phyloP scores from a whole-genome alignment of 2,797 vertebrate genomes.

The Anguilla megastoma region DNA sequence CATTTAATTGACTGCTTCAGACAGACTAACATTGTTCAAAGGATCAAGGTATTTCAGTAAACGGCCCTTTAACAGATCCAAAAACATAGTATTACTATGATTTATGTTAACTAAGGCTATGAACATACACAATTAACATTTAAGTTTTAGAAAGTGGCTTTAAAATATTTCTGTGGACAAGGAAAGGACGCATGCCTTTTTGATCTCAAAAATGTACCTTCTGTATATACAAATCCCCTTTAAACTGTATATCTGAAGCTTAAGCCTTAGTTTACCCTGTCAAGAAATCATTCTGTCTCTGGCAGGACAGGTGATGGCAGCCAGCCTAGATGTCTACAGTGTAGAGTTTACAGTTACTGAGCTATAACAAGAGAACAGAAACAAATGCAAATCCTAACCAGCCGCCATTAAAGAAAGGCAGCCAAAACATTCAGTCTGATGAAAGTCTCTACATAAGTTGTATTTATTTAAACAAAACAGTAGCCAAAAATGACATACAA shows the following conservation, averaged over 20 bases:
- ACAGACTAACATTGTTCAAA: not conserved
- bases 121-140: conserved; percentile 64
- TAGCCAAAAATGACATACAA: too few relatives aligned
- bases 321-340: not conserved
- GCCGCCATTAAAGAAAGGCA: too few relatives aligned
- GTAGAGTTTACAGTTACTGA: not conserved
- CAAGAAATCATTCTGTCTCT: conserved; percentile 73
- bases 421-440: too few relatives aligned
- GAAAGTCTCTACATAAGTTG: too few relatives aligned
- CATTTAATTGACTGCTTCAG: not conserved
- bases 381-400: too few relatives aligned
- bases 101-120: conserved; percentile 61
- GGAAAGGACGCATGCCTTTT: conserved; percentile 58
- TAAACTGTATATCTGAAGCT: conserved; percentile 79
- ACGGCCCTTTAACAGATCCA: conserved; percentile 44
- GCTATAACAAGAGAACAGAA: too few relatives aligned
- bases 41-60: conserved; percentile 54
- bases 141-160: conserved; percentile 59
- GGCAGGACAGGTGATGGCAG: conserved; percentile 59
- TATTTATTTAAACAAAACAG: too few relatives aligned
- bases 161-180: conserved; percentile 64
- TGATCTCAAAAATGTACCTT: conserved; percentile 65
- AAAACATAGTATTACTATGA: conserved; percentile 34
- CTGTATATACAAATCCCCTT: conserved; percentile 69
- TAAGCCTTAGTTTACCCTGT: conserved; percentile 74